Evolutionary conservation across 1,140 invertebrate genomes (phyloP).

Genomic region (Sarcophaga bullata): DNA sequence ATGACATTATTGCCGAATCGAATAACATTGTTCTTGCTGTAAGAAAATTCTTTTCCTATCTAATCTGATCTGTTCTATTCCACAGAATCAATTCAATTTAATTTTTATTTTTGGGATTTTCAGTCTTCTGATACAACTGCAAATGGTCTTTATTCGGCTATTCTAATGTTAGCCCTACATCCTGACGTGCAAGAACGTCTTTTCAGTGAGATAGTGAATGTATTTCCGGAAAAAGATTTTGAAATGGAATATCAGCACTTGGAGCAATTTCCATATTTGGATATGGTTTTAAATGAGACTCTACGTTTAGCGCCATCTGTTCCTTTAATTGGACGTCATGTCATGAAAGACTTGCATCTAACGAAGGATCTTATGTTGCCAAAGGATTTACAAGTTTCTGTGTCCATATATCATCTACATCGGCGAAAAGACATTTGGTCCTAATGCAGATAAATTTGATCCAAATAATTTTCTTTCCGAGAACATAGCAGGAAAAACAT

Average conservation of each 20-base stretch:
- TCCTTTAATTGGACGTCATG: constrained; percentile 44
- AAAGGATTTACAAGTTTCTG: constrained; percentile 41
- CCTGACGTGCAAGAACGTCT: constrained; percentile 44
- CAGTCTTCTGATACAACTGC: constrained; percentile 45
- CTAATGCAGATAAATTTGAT: constrained; percentile 70
- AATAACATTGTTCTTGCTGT: constrained; percentile 41
- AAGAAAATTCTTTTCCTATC: neutral
- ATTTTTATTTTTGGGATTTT: neutral
- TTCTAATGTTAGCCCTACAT: constrained; percentile 48
- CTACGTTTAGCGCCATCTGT: constrained; percentile 47
- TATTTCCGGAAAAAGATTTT: constrained; percentile 40
- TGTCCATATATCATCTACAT: constrained; percentile 53
- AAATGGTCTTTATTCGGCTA: constrained; percentile 16
- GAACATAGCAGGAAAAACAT: constrained; percentile 58
- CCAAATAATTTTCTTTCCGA: constrained; percentile 70
- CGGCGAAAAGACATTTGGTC: constrained; percentile 54
- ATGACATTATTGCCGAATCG: constrained; percentile 35
- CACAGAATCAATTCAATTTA: neutral
- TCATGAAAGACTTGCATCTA: constrained; percentile 13
- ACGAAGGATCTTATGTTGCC: constrained; percentile 38
- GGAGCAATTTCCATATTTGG: constrained; percentile 35
- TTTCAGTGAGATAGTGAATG: constrained; percentile 43
- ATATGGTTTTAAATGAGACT: constrained; percentile 48
- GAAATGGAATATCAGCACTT: constrained; percentile 36
- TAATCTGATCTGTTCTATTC: neutral